phyloP scores from a whole-genome alignment of 2,797 vertebrate genomes.

The Pseudochromis fuscus region DNA sequence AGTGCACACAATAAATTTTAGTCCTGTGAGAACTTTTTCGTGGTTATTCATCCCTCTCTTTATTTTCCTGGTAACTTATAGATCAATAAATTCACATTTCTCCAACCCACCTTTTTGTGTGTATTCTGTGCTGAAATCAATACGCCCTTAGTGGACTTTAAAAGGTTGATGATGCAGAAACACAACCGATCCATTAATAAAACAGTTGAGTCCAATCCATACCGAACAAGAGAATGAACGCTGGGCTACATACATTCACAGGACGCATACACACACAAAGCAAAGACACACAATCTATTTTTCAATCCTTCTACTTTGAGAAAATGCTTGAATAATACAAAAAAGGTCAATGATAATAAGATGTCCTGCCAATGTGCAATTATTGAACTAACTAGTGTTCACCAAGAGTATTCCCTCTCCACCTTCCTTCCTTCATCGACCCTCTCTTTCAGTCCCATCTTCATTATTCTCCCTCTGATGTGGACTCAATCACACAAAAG shows the following conservation, averaged over 20 bases:
- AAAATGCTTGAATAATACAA: constrained; percentile 65
- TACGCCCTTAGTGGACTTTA: constrained; percentile 67
- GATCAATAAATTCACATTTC: constrained; percentile 66
- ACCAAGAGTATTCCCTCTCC: constrained; percentile 9
- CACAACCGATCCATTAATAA: constrained; percentile 83
- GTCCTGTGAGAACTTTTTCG: constrained; percentile 38
- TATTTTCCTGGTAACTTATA: constrained; percentile 52
- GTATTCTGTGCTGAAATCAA: constrained; percentile 73
- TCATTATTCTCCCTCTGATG: not conserved
- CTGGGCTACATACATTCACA: constrained; percentile 30
- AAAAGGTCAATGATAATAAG: constrained; percentile 71
- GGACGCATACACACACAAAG: not conserved
- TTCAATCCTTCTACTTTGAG: constrained; percentile 4
- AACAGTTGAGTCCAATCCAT: constrained; percentile 70
- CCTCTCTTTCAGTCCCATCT: not conserved
- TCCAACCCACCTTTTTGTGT: constrained; percentile 51
- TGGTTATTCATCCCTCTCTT: constrained; percentile 60
- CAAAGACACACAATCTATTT: constrained; percentile 37
- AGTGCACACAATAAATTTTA: not conserved
- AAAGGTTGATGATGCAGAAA: constrained; percentile 80
- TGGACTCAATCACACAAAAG: not conserved
- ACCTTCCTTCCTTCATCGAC: constrained; percentile 12
- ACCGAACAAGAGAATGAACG: constrained; percentile 50
- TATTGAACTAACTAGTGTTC: constrained; percentile 63
- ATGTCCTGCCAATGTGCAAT: constrained; percentile 52